Evolutionary conservation across 2,113 vertebrate species (phyloP).

Genomic region (Chaetodon auriga): DNA sequence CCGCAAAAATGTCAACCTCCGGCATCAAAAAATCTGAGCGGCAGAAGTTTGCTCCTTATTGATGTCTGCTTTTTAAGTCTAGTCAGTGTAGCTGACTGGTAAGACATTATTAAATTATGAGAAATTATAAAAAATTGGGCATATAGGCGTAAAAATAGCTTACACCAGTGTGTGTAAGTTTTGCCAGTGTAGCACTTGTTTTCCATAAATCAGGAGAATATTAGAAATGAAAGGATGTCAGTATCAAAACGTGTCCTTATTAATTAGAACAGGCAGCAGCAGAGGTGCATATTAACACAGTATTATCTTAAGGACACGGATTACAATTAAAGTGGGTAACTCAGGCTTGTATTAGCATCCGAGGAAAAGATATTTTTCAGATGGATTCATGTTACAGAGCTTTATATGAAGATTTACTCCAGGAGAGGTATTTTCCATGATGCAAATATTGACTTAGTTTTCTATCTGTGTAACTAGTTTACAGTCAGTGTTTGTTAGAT

Average conservation of each 20-base stretch:
- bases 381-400: slow-evolving; percentile 66
- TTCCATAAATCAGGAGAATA: slow-evolving; percentile 50
- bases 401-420: slow-evolving; percentile 82
- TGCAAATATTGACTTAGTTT: slow-evolving; percentile 69
- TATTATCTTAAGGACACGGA: slow-evolving; percentile 44
- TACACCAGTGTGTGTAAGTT: slow-evolving; percentile 36
- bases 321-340: slow-evolving; percentile 58
- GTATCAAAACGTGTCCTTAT: slow-evolving; percentile 50
- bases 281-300: slow-evolving; percentile 56
- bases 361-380: slow-evolving; percentile 55
- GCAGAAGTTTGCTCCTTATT: slow-evolving; percentile 96
- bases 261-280: slow-evolving; percentile 52
- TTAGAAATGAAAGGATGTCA: slow-evolving; percentile 27
- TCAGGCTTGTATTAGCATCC: slow-evolving; percentile 65
- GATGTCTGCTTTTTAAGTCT: slow-evolving; percentile 54
- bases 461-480: slow-evolving; percentile 63
- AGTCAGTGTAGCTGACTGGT: slow-evolving; percentile 25
- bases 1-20: slow-evolving; percentile 89
- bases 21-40: slow-evolving; percentile 92
- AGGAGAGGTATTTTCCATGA: slow-evolving; percentile 50
- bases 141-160: slow-evolving; percentile 29
- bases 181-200: slow-evolving; percentile 54
- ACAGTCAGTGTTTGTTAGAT: slow-evolving; percentile 57
- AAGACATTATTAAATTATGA: slow-evolving; percentile 34
- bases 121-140: slow-evolving; percentile 32